These are phyloP conservation scores for Rhinoptilus africanus DNA, from an alignment of 2,113 vertebrate species.

Conservation along the genomic window DNA sequence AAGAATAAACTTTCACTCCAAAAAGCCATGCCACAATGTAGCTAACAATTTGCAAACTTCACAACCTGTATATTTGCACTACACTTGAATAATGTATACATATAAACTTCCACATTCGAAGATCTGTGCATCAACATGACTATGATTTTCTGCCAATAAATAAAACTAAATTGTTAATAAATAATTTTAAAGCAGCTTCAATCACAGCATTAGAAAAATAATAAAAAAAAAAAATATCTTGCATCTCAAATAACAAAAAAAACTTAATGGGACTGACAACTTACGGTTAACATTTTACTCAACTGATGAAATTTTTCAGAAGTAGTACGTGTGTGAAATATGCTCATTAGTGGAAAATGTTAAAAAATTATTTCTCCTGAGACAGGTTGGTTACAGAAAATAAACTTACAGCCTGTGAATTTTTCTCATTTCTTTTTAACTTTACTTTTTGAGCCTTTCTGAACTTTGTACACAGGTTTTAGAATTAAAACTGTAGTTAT, in stretches of 20 bases:
- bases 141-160: background rate
- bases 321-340: background rate
- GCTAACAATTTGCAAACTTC: background rate
- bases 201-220: background rate
- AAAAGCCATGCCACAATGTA: background rate
- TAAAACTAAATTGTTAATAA: background rate
- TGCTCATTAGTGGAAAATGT: background rate
- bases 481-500: background rate
- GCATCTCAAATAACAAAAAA: background rate
- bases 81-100: background rate
- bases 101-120: background rate
- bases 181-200: background rate
- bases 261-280: background rate
- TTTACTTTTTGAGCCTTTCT: background rate
- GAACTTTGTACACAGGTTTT: background rate
- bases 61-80: background rate
- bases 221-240: background rate
- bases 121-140: background rate
- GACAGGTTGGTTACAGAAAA: background rate
- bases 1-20: background rate
- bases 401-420: background rate
- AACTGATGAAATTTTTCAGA: background rate
- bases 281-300: conserved; percentile 25
- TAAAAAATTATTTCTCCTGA: background rate
- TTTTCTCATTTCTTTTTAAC: background rate